These are phyloP conservation scores for Clytia hemisphaerica DNA, from an alignment of 30 jellyfish, hydroid and myxozoan species.

Conservation along the genomic window DNA sequence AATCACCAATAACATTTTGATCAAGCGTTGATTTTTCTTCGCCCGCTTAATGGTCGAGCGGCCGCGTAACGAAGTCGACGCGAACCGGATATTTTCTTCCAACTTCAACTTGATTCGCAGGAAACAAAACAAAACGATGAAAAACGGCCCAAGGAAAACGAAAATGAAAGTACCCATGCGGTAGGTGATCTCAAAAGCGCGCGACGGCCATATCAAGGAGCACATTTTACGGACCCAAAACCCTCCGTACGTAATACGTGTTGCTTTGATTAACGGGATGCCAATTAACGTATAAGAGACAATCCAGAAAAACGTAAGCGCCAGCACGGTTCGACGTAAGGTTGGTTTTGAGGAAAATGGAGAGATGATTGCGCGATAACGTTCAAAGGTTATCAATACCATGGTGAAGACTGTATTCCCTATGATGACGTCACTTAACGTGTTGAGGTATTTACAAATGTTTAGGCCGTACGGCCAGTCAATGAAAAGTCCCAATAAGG, in stretches of 20 bases:
- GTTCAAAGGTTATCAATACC: conserved; percentile 65
- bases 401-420: conserved; percentile 68
- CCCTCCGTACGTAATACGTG: conserved; percentile 29
- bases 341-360: conserved; percentile 68
- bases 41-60: conserved; percentile 42
- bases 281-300: conserved; percentile 64
- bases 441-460: conserved; percentile 64
- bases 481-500: conserved; percentile 30
- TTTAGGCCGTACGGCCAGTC: conserved; percentile 92
- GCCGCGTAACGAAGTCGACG: conserved; percentile 43
- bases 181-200: conserved; percentile 11
- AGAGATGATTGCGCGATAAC: conserved; percentile 85
- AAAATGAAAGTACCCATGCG: conserved; percentile 34
- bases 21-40: conserved; percentile 53
- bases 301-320: conserved; percentile 53
- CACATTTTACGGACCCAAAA: conserved; percentile 43
- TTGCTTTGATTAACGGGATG: conserved; percentile 45
- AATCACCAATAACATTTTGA: conserved; percentile 66
- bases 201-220: conserved; percentile 40
- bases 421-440: conserved; percentile 73
- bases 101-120: conserved; percentile 41
- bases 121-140: conserved; percentile 48
- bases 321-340: conserved; percentile 17
- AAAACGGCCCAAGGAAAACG: conserved; percentile 54
- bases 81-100: conserved; percentile 47